These are phyloP conservation scores for Chloroceryle inda DNA, from an alignment of 2,797 vertebrate species.

Conservation along the genomic window DNA sequence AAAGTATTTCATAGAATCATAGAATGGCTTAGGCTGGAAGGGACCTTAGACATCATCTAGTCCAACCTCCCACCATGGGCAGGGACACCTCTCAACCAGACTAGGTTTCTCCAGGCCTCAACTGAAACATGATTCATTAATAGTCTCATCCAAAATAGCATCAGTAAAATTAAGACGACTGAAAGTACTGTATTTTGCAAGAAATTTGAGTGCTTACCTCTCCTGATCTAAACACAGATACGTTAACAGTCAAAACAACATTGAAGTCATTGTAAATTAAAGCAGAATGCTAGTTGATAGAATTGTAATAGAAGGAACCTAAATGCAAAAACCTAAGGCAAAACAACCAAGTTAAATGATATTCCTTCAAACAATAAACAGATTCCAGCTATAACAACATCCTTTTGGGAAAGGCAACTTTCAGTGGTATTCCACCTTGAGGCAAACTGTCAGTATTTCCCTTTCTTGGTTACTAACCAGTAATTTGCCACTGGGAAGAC, in stretches of 20 bases:
- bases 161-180: neutral
- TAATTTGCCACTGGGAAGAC: slow-evolving; percentile 39
- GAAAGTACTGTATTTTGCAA: neutral
- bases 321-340: neutral
- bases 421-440: neutral
- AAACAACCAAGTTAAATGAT: neutral
- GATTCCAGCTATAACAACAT: neutral
- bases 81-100: no score
- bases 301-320: neutral
- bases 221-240: neutral
- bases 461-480: slow-evolving; percentile 9
- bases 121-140: neutral
- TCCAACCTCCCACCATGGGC: no score
- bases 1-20: neutral
- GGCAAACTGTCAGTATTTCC: neutral
- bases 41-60: no score
- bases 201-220: neutral
- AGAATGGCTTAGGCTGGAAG: no score
- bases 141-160: neutral
- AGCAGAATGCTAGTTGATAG: neutral
- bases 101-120: no score
- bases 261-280: neutral
- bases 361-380: neutral
- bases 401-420: neutral
- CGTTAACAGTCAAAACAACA: neutral